Percentiles rank a stretch among this genome's conserved stretches.
Evolutionary conservation across 2,797 vertebrate species (phyloP).

Genomic region (Picus viridis): DNA sequence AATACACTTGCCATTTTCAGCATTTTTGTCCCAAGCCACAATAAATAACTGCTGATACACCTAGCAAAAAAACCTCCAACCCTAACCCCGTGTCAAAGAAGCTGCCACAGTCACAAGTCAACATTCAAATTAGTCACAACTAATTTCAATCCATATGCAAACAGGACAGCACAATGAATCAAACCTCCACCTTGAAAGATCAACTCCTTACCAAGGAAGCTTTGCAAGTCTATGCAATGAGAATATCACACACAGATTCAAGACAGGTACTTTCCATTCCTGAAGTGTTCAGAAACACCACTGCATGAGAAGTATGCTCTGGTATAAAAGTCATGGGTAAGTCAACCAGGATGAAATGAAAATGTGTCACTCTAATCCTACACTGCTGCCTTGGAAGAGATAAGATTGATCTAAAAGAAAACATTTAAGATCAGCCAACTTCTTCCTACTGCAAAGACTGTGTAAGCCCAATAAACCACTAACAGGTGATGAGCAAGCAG

Average conservation of each 20-base stretch:
- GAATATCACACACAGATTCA: background rate
- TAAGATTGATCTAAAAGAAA: background rate
- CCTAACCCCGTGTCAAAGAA: background rate
- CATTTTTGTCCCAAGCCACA: background rate
- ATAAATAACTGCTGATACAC: background rate
- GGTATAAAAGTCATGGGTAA: background rate
- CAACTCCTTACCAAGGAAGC: background rate
- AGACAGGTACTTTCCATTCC: background rate
- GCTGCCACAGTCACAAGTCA: background rate
- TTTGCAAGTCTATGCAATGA: background rate
- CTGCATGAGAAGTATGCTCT: background rate
- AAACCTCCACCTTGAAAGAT: background rate
- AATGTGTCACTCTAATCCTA: background rate
- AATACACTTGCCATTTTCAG: background rate
- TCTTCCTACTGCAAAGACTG: background rate
- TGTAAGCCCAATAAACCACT: background rate
- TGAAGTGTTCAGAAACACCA: background rate
- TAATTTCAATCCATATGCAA: background rate
- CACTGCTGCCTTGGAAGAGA: background rate
- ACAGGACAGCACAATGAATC: background rate
- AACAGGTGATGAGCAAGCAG: background rate
- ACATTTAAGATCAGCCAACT: background rate
- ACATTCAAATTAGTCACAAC: background rate
- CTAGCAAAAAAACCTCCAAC: background rate
- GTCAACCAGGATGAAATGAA: background rate